phyloP scores from a whole-genome alignment of 1,140 invertebrate species.

The Harpegnathos saltator region DNA sequence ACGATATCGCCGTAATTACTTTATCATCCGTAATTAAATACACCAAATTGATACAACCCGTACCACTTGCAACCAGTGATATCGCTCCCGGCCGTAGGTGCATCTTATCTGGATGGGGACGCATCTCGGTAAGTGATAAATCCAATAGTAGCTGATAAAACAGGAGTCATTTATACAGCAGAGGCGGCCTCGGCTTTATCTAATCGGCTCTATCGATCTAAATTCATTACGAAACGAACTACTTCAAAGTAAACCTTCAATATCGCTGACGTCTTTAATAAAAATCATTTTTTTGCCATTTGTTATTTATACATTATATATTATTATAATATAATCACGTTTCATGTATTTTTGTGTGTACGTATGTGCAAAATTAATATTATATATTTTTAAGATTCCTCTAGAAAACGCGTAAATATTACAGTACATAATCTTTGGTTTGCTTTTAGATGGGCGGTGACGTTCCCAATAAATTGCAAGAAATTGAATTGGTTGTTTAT shows the following conservation, averaged over 20 bases:
- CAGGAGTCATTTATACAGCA: neutral
- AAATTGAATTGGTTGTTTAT: slow-evolving; percentile 72
- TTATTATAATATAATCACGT: too few species aligned
- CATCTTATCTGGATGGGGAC: slow-evolving; percentile 86
- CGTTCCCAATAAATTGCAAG: slow-evolving; percentile 73
- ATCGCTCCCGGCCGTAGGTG: slow-evolving; percentile 50
- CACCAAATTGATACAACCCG: slow-evolving; percentile 77
- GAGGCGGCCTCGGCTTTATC: neutral
- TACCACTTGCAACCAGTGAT: slow-evolving; percentile 60
- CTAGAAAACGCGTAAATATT: neutral
- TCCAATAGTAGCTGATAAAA: slow-evolving; percentile 1
- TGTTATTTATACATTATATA: too few species aligned
- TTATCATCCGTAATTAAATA: slow-evolving; percentile 76
- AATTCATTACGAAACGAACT: neutral
- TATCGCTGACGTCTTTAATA: neutral
- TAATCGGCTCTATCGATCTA: slow-evolving; percentile 7
- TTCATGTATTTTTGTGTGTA: neutral
- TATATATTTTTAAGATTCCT: neutral
- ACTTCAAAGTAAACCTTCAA: too few species aligned
- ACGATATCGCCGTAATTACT: slow-evolving; percentile 86
- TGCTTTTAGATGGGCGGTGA: slow-evolving; percentile 56
- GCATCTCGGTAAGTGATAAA: slow-evolving; percentile 72
- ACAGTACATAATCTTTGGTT: neutral
- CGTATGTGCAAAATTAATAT: neutral
- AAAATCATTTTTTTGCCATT: slow-evolving; percentile 7